Conservation (phyloP, 92 coral and sea anemone genomes). For the Hydrozoanthus gracilis region DNA sequence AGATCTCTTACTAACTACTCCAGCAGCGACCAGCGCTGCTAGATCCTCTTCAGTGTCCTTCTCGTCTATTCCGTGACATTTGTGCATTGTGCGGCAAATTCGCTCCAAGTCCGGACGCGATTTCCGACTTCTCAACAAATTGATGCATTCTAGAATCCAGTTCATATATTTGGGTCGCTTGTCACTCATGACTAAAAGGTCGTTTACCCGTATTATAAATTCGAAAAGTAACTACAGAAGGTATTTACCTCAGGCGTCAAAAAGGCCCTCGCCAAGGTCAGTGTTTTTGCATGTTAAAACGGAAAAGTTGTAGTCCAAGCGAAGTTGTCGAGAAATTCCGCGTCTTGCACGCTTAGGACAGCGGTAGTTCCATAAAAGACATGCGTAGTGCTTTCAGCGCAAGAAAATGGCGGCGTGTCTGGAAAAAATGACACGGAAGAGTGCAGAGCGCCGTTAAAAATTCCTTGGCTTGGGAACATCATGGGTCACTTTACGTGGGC, state of each 20-base stretch:
- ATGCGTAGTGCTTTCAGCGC: slow-evolving; percentile 16
- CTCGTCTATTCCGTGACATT: slow-evolving; percentile 96
- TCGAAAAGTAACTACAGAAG: slow-evolving; percentile 11
- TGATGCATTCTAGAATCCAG: slow-evolving; percentile 99
- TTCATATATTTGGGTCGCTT: slow-evolving; percentile 96
- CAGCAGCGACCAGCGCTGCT: slow-evolving; percentile 88
- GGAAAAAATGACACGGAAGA: not conserved
- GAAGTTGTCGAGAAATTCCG: slow-evolving; percentile 18
- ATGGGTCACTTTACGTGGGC: not conserved
- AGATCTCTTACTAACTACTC: slow-evolving; percentile 92
- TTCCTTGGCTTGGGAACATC: not conserved
- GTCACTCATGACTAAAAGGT: slow-evolving; percentile 70
- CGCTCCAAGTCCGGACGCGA: slow-evolving; percentile 99
- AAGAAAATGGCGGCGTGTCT: slow-evolving; percentile 32
- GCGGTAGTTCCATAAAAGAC: slow-evolving; percentile 9
- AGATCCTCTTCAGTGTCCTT: slow-evolving; percentile 93
- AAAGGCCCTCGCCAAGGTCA: slow-evolving; percentile 34
- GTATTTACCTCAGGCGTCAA: slow-evolving; percentile 7
- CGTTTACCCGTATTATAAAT: not conserved
- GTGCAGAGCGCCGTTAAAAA: too few species aligned
- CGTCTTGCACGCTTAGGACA: slow-evolving; percentile 1
- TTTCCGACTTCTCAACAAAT: slow-evolving; percentile 97
- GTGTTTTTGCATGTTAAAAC: slow-evolving; percentile 36
- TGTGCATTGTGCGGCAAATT: slow-evolving; percentile 97
- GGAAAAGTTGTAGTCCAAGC: slow-evolving; percentile 14